These are phyloP conservation scores for Danio jaintianensis DNA, from an alignment of 2,797 vertebrate genomes.

Conservation along the genomic window DNA sequence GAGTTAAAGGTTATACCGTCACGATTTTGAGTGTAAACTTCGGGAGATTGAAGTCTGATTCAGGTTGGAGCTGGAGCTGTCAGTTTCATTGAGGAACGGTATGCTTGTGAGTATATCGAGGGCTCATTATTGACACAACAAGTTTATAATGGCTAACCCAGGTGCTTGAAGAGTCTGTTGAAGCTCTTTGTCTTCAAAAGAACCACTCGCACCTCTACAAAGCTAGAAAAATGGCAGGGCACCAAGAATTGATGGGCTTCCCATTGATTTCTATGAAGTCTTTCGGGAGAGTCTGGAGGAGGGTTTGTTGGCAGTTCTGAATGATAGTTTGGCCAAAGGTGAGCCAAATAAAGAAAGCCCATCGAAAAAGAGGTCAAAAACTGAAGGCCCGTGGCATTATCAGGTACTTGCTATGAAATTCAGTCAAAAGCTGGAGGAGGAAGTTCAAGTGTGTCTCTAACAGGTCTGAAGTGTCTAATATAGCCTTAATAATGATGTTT, in stretches of 20 bases:
- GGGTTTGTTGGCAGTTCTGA: constrained; percentile 2
- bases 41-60: not conserved
- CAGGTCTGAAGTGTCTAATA: not conserved
- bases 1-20: not conserved
- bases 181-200: constrained; percentile 40
- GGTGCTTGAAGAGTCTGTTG: constrained; percentile 29
- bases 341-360: constrained; percentile 2
- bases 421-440: not conserved
- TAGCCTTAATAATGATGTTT: not conserved
- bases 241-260: constrained; percentile 44
- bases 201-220: constrained; percentile 21
- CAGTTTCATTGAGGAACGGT: constrained; percentile 5
- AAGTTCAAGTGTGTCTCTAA: not conserved
- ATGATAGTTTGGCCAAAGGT: constrained; percentile 37
- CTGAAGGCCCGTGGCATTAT: not conserved
- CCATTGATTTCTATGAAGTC: constrained; percentile 46
- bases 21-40: constrained; percentile 7
- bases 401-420: constrained; percentile 9
- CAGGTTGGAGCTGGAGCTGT: constrained; percentile 1
- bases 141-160: constrained; percentile 29
- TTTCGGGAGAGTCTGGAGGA: constrained; percentile 30
- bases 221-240: constrained; percentile 38
- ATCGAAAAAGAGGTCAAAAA: constrained; percentile 13
- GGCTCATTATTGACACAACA: constrained; percentile 38
- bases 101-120: constrained; percentile 1